Conservation (phyloP, 2,888 invertebrate species). For the Iphiclides podalirius region DNA sequence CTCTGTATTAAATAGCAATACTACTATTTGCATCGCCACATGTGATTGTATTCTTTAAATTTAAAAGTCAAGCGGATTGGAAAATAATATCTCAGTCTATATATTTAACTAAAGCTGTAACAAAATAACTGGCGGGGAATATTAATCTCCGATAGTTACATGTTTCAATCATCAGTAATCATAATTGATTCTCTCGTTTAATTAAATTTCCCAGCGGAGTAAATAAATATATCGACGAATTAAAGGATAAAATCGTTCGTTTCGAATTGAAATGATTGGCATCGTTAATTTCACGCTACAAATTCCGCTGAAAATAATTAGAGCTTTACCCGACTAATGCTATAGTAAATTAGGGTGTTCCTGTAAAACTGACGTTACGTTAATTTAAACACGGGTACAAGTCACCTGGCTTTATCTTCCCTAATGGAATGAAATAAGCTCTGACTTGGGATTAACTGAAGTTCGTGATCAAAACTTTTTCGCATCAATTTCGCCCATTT, state of each 20-base stretch:
- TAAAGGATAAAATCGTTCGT: conserved; percentile 51
- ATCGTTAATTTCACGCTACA: conserved; percentile 51
- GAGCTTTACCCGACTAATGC: conserved; percentile 50
- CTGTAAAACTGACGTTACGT: conserved; percentile 31
- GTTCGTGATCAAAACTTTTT: not conserved
- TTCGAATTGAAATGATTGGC: conserved; percentile 53
- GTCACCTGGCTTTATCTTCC: conserved; percentile 6
- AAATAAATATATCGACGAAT: conserved; percentile 48
- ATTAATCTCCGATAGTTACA: conserved; percentile 20
- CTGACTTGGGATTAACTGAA: not conserved
- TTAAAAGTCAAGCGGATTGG: too few relatives aligned
- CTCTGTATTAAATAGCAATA: too few relatives aligned
- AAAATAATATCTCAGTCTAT: not conserved
- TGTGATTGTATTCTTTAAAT: too few relatives aligned
- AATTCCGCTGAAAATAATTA: conserved; percentile 54
- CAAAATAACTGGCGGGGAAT: conserved; percentile 16
- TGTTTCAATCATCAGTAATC: conserved; percentile 21
- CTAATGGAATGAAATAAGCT: conserved; percentile 20
- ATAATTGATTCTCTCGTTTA: conserved; percentile 30
- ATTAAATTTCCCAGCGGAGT: conserved; percentile 43
- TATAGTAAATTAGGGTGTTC: conserved; percentile 70
- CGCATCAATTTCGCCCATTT: not conserved
- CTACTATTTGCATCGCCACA: too few relatives aligned
- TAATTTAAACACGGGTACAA: conserved; percentile 7
- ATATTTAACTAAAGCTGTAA: conserved; percentile 3